These are phyloP conservation scores for Bombus sibiricus DNA, from an alignment of 1,140 invertebrate genomes.

Conservation along the genomic window DNA sequence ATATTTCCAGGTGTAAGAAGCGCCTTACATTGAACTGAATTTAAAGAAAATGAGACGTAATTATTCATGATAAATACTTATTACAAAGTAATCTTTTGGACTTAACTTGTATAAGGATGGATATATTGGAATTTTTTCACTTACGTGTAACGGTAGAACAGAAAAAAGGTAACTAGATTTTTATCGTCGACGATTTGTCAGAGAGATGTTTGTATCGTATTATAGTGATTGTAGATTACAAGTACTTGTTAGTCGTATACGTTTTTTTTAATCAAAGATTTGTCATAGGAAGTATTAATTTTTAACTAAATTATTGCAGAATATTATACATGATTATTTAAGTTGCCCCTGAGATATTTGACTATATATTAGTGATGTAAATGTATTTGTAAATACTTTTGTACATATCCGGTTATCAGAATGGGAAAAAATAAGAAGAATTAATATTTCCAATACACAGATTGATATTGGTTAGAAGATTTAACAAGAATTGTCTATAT, in stretches of 20 bases:
- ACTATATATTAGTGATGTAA: slow-evolving; percentile 66
- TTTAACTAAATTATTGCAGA: slow-evolving; percentile 73
- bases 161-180: slow-evolving; percentile 33
- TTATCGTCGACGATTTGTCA: slow-evolving; percentile 24
- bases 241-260: slow-evolving; percentile 64
- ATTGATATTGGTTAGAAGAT: slow-evolving; percentile 64
- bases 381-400: slow-evolving; percentile 75
- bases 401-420: slow-evolving; percentile 71
- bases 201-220: slow-evolving; percentile 42
- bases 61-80: slow-evolving; percentile 11
- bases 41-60: slow-evolving; percentile 27
- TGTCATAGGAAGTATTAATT: slow-evolving; percentile 69
- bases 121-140: slow-evolving; percentile 37
- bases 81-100: slow-evolving; percentile 39
- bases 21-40: slow-evolving; percentile 56
- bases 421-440: slow-evolving; percentile 52
- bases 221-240: slow-evolving; percentile 42
- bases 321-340: slow-evolving; percentile 55
- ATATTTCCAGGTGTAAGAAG: slow-evolving; percentile 43
- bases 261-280: slow-evolving; percentile 77
- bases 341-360: slow-evolving; percentile 60
- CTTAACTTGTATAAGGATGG: slow-evolving; percentile 32
- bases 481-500: slow-evolving; percentile 61
- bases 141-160: slow-evolving; percentile 8
- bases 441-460: slow-evolving; percentile 60